Evolutionary conservation across 1,140 invertebrate species (phyloP), one percentile per base, ranked within the genome.

Genomic region (Drosophila lacteicornis): DNA sequence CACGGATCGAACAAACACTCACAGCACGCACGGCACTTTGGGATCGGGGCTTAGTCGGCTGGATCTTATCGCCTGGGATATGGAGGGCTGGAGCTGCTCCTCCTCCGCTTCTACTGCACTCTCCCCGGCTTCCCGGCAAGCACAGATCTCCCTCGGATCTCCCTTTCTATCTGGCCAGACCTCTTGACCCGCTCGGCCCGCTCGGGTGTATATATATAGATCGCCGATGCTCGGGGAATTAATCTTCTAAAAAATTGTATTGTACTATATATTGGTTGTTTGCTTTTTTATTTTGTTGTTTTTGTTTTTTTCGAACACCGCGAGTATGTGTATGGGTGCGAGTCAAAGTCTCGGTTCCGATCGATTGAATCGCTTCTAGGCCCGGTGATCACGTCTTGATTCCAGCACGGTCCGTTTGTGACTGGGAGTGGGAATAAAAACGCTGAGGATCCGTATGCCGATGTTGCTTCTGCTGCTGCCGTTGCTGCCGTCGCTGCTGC

Each of bases 381-480:
- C 58, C 84, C 84, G 82, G 60, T 78, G 77, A 79, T 82, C 71
- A 92, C 91, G 88, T 90, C 91, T 91, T 79, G 86, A 87, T 79
- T 56, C 85, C 84, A 91, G 75, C 80, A 90, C 85, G 85, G 68
- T 82, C 58, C 73, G 80, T 76, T 90, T 91, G 61, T 70, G 85
- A 92, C 91, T 92, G 84, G 79, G 75, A 87, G 79, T 79, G 61
- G 58, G 59, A 74, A 80, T 80, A 66, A 80, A 78, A 91, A 71
- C 70, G 82, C 55, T 91, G 88, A 84, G 77, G 88, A 90, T 90
- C 80, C 68, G 68, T 68, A 65, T 67, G 60, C 63, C 55, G 62
- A 27, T 56, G 75, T 42, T 63, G 56, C 45, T 61, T 40, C 38
- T 67, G 59, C 38, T 42, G 43, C 33, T 51, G 70, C 51, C 60